phyloP scores from a whole-genome alignment of 2,797 vertebrate genomes.

The Lutra lutra region DNA sequence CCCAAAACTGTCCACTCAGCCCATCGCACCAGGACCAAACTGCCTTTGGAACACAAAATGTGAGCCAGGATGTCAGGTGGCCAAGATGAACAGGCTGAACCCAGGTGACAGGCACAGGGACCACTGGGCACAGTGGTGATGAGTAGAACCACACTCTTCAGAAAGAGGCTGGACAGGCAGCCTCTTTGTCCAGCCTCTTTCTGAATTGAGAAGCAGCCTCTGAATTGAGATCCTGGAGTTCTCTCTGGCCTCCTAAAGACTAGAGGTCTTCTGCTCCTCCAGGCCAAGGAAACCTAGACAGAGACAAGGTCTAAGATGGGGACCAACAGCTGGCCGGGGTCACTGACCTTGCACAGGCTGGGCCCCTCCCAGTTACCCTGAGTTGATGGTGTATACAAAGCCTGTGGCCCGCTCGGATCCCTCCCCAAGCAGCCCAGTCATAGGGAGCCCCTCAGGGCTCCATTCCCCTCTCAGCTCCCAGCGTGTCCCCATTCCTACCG shows the following conservation, averaged over 20 bases:
- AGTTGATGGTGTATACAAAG: neutral
- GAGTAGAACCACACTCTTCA: neutral
- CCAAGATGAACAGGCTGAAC: neutral
- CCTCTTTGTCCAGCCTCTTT: too few relatives aligned
- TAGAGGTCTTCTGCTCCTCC: neutral
- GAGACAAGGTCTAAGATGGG: neutral
- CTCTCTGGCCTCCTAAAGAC: neutral
- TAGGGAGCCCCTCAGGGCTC: neutral
- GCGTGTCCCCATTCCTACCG: neutral
- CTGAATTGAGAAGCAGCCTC: too few relatives aligned
- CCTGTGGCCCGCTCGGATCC: neutral
- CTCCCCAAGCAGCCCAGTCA: neutral
- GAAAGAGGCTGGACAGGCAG: neutral
- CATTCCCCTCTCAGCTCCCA: neutral
- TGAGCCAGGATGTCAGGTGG: neutral
- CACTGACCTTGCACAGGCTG: neutral
- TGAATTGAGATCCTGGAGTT: neutral
- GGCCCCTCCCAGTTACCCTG: neutral
- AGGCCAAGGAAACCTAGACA: neutral
- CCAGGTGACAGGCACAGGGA: accelerated
- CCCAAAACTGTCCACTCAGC: neutral
- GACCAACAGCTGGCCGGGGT: too few relatives aligned
- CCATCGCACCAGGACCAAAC: neutral
- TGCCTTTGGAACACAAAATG: neutral
- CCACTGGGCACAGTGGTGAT: neutral